phyloP scores from a whole-genome alignment of 2,888 invertebrate genomes.

The Orchestes rusci region DNA sequence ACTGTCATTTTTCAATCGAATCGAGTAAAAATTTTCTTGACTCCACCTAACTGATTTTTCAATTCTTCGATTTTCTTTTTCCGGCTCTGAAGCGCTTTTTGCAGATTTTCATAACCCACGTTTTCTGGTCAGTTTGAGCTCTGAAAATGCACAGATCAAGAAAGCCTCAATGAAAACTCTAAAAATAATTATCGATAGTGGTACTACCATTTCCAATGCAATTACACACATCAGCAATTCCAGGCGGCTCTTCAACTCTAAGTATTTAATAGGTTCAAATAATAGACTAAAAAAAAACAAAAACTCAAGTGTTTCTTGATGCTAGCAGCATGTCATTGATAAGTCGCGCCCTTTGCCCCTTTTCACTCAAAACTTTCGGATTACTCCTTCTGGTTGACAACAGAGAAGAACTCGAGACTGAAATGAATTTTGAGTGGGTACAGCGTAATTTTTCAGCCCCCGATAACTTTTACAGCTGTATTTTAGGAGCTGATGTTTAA shows the following conservation, averaged over 20 bases:
- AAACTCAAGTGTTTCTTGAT: not conserved
- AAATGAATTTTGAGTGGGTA: not conserved
- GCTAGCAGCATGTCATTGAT: not conserved
- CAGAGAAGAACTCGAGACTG: not conserved
- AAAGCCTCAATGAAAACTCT: not conserved
- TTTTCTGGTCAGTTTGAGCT: not conserved
- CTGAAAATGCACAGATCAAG: too few relatives aligned
- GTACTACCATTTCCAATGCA: not conserved
- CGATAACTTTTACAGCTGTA: not conserved
- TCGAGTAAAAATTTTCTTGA: not conserved
- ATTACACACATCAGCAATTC: not conserved
- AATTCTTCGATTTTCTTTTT: not conserved
- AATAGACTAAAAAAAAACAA: not conserved
- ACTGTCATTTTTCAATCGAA: conserved; percentile 1
- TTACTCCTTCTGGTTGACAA: not conserved
- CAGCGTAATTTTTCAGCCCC: not conserved
- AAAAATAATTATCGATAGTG: not conserved
- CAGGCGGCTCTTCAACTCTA: not conserved
- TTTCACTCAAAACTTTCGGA: not conserved
- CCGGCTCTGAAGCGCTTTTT: not conserved
- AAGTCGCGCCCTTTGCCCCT: not conserved
- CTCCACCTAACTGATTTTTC: not conserved
- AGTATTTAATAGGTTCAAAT: not conserved
- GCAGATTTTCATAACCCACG: not conserved
- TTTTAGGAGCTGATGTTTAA: conserved; percentile 1